A percentile compares a stretch with the other conserved stretches of the same genome.
Evolutionary conservation across 2,113 vertebrate species (phyloP).

Genomic region (Junco hyemalis): DNA sequence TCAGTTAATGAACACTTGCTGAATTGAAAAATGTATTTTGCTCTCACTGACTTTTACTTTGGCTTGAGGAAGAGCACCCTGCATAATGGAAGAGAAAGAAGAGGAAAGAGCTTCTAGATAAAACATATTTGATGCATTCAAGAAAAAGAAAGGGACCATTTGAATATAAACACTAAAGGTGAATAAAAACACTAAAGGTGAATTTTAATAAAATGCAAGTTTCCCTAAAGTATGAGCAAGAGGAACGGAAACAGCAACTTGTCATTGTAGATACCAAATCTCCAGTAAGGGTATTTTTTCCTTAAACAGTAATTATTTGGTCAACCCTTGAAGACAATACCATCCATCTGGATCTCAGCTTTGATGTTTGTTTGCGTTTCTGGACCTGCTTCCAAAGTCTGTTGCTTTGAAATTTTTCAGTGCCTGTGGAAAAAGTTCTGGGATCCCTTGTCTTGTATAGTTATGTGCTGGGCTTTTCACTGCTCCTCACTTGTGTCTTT

Average conservation of each 20-base stretch:
- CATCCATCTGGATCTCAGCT: neutral
- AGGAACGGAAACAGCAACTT: neutral
- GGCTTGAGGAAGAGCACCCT: neutral
- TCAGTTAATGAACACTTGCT: neutral
- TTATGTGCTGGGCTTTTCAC: neutral
- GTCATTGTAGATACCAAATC: neutral
- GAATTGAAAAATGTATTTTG: neutral
- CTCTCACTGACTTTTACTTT: neutral
- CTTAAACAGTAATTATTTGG: neutral
- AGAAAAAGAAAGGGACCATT: neutral
- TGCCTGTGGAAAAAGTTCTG: neutral
- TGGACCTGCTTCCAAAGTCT: neutral
- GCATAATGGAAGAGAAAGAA: neutral
- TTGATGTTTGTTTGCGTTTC: neutral
- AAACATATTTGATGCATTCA: neutral
- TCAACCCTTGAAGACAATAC: neutral
- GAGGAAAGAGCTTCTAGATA: neutral
- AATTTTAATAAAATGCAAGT: neutral
- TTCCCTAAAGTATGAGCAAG: neutral
- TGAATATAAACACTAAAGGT: neutral
- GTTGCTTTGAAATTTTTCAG: neutral
- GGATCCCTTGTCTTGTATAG: neutral
- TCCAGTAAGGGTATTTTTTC: neutral
- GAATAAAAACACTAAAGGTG: neutral
- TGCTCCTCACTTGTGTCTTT: neutral